phyloP scores from a whole-genome alignment of 2,797 vertebrate species.

The Vultur gryphus region DNA sequence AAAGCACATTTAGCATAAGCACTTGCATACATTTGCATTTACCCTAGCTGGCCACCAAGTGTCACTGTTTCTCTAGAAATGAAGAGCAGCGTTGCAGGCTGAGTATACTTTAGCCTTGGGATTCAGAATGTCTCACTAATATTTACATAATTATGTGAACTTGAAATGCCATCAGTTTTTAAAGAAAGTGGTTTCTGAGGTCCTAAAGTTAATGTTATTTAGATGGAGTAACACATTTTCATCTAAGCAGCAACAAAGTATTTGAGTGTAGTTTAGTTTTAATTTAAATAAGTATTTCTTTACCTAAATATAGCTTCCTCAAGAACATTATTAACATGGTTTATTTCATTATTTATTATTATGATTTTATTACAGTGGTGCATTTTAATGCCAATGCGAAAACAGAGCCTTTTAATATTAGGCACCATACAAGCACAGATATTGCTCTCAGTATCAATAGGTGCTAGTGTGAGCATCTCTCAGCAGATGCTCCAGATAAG shows the following conservation, averaged over 20 bases:
- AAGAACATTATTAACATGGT: neutral
- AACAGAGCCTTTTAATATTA: neutral
- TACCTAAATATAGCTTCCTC: neutral
- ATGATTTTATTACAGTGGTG: neutral
- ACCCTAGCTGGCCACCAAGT: neutral
- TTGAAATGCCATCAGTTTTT: neutral
- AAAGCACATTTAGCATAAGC: neutral
- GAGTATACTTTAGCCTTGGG: neutral
- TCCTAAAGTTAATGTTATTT: neutral
- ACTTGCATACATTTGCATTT: neutral
- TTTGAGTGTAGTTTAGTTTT: neutral
- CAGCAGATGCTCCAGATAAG: neutral
- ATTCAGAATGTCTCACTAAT: neutral
- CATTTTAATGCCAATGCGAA: neutral
- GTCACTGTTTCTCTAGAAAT: constrained; percentile 25
- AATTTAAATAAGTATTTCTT: neutral
- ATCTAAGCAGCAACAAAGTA: neutral
- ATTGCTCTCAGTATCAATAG: neutral
- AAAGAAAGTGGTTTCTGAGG: neutral
- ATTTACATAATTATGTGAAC: neutral
- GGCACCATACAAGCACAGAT: neutral
- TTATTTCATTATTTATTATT: neutral
- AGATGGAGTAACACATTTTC: neutral
- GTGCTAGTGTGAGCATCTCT: neutral
- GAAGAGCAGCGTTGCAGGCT: neutral